Conservation (phyloP, 1,140 invertebrate genomes). For the Mycetomoellerius zeteki region DNA sequence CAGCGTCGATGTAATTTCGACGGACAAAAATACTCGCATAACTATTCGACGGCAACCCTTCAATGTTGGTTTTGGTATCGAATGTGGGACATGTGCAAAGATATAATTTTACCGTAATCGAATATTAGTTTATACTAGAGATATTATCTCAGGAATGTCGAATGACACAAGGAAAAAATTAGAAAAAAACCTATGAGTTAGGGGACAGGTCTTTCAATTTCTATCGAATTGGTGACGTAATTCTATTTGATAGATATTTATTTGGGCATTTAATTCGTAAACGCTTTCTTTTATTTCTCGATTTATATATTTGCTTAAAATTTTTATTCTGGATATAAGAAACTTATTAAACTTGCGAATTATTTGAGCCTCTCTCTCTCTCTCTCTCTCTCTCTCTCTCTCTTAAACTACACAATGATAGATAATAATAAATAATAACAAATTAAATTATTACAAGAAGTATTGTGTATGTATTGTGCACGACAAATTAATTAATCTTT, state of each 20-base stretch:
- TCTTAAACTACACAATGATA: background rate
- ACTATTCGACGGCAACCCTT: constrained; percentile 35
- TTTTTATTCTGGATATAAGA: background rate
- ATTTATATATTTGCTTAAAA: background rate
- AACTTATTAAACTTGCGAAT: constrained; percentile 9
- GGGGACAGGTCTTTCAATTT: background rate
- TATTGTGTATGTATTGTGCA: background rate
- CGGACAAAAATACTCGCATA: constrained; percentile 46
- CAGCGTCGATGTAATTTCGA: constrained; percentile 58
- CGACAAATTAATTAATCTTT: background rate
- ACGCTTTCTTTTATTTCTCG: background rate
- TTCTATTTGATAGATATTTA: constrained; percentile 25
- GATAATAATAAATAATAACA: constrained; percentile 9
- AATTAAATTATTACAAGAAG: background rate
- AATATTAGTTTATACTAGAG: background rate
- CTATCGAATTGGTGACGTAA: background rate
- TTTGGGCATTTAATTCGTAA: background rate
- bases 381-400: no score
- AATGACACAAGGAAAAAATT: background rate
- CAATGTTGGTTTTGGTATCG: background rate
- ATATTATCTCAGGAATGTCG: background rate
- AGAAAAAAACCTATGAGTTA: background rate
- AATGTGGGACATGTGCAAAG: constrained; percentile 28
- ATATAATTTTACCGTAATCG: background rate
- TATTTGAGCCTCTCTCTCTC: background rate